Conservation (phyloP, 2,888 invertebrate species). For the Sarcophaga subvicina region DNA sequence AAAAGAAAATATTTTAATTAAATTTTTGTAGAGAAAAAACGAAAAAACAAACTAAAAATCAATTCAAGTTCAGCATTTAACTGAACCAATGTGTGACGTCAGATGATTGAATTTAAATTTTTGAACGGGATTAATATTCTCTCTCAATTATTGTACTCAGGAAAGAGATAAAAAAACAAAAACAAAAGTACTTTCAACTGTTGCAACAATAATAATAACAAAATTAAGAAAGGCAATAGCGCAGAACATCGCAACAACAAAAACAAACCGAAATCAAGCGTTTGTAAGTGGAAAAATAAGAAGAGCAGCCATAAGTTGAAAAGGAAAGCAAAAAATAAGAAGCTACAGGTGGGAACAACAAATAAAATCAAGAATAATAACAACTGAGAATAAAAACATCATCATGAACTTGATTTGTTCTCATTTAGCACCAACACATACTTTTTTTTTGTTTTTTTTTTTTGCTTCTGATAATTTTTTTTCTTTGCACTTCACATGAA, state of each 20-base stretch:
- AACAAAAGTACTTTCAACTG: constrained; percentile 31
- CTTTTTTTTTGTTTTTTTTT: not conserved
- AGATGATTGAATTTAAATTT: not conserved
- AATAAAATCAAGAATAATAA: constrained; percentile 23
- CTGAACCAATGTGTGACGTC: too few relatives aligned
- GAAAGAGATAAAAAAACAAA: not conserved
- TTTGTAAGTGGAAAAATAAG: constrained; percentile 20
- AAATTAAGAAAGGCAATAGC: constrained; percentile 44
- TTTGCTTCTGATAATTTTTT: constrained; percentile 1
- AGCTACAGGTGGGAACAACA: constrained; percentile 71
- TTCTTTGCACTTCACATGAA: constrained; percentile 31
- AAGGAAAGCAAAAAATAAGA: constrained; percentile 20
- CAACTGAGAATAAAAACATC: constrained; percentile 5
- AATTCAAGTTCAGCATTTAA: constrained; percentile 65
- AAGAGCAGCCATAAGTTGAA: not conserved
- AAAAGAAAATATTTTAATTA: constrained; percentile 27
- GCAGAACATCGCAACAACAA: not conserved
- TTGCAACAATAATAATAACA: constrained; percentile 61
- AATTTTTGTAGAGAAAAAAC: constrained; percentile 57
- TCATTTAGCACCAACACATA: constrained; percentile 11
- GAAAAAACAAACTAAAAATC: constrained; percentile 62
- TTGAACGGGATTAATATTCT: not conserved
- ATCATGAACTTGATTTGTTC: constrained; percentile 43
- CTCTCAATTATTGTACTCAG: not conserved
- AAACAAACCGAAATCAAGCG: constrained; percentile 38